Conservation (phyloP, 2,113 vertebrate genomes). For the Hiodon tergisus region DNA sequence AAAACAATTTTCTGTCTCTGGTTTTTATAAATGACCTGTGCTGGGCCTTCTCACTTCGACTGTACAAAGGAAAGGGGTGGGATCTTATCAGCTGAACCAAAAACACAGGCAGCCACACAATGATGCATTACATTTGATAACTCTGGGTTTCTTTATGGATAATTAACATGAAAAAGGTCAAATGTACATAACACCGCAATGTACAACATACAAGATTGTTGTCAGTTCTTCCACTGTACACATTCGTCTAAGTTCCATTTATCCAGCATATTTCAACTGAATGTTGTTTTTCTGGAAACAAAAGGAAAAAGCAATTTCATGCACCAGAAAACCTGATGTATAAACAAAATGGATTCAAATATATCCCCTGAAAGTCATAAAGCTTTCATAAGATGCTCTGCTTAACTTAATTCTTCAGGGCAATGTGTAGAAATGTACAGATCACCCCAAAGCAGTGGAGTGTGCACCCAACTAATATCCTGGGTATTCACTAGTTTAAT, state of each 20-base stretch:
- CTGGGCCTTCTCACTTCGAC: too few relatives aligned
- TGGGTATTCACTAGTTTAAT: constrained; percentile 24
- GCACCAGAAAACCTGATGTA: constrained; percentile 48
- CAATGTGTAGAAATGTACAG: constrained; percentile 25
- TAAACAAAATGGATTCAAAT: constrained; percentile 50
- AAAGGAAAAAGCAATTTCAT: constrained; percentile 47
- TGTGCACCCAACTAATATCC: constrained; percentile 12
- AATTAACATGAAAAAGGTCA: too few relatives aligned
- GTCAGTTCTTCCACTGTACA: not conserved
- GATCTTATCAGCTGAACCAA: too few relatives aligned
- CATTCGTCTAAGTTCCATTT: constrained; percentile 2
- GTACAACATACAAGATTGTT: too few relatives aligned
- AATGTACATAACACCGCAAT: too few relatives aligned
- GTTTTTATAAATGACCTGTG: too few relatives aligned
- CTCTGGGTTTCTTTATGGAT: too few relatives aligned
- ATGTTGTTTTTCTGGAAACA: constrained; percentile 40
- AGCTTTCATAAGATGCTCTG: constrained; percentile 38
- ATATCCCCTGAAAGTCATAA: constrained; percentile 40
- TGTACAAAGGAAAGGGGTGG: too few relatives aligned
- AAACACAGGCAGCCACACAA: too few relatives aligned
- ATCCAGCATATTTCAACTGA: constrained; percentile 20
- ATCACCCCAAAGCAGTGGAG: constrained; percentile 20
- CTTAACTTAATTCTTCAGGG: constrained; percentile 44
- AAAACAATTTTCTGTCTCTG: too few relatives aligned
- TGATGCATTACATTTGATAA: too few relatives aligned